These are phyloP conservation scores for Ceryle rudis DNA, from an alignment of 2,797 vertebrate species.

Conservation along the genomic window DNA sequence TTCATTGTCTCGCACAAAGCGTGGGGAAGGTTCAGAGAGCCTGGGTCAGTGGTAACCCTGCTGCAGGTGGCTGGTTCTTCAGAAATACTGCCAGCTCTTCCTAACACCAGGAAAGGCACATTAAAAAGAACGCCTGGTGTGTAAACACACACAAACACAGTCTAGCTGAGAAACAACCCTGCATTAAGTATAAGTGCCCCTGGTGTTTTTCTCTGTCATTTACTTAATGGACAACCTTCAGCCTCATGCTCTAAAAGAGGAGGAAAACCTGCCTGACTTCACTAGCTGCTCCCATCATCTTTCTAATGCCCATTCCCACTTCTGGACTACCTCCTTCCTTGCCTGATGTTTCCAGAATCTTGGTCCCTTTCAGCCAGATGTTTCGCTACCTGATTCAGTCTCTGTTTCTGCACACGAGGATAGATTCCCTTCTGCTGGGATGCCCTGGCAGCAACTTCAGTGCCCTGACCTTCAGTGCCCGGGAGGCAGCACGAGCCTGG, in stretches of 20 bases:
- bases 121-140: constrained; percentile 13
- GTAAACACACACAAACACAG: background rate
- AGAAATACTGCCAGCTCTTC: background rate
- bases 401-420: background rate
- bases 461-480: background rate
- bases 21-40: background rate
- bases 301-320: background rate
- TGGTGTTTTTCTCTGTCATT: background rate
- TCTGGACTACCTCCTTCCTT: background rate
- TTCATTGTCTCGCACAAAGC: background rate
- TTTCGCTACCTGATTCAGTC: background rate
- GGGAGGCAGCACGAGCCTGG: background rate
- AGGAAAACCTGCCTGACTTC: background rate
- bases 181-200: background rate
- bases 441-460: accelerated
- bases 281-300: background rate
- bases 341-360: background rate
- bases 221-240: background rate
- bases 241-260: background rate
- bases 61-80: background rate
- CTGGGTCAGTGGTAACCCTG: background rate
- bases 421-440: background rate
- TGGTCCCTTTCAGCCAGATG: background rate
- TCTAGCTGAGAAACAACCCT: constrained; percentile 1
- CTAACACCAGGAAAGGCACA: background rate